Conservation (phyloP, 2,888 invertebrate species). For the Willowsia nigromaculata region DNA sequence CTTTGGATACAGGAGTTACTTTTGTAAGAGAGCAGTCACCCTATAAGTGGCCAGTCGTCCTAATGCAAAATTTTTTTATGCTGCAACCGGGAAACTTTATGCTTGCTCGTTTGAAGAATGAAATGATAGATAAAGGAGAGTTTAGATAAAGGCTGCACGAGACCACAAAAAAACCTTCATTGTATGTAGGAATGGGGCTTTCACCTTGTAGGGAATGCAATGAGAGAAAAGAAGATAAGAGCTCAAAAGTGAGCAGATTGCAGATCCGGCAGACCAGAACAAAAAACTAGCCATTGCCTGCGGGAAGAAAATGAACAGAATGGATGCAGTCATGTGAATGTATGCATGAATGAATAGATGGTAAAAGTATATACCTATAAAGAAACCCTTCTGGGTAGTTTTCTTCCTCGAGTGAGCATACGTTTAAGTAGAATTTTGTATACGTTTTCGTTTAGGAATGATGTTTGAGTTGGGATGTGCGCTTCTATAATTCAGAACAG, state of each 20-base stretch:
- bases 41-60: neutral
- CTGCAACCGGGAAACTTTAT: neutral
- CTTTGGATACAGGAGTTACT: neutral
- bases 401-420: neutral
- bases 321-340: slow-evolving; percentile 32
- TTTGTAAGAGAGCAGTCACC: neutral
- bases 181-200: neutral
- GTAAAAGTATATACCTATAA: no score
- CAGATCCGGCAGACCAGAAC: neutral
- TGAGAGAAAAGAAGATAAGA: neutral
- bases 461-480: neutral
- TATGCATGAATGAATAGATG: slow-evolving; percentile 40
- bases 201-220: neutral
- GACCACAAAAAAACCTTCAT: neutral
- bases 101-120: slow-evolving; percentile 8
- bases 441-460: no score
- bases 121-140: neutral
- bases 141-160: neutral
- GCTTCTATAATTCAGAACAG: neutral
- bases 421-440: neutral
- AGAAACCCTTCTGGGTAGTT: slow-evolving; percentile 4
- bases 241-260: slow-evolving; percentile 41
- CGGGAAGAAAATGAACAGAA: slow-evolving; percentile 46
- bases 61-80: neutral
- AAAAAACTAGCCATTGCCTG: slow-evolving; percentile 44